phyloP scores from a whole-genome alignment of 2,888 invertebrate genomes.

The Euphydryas editha region DNA sequence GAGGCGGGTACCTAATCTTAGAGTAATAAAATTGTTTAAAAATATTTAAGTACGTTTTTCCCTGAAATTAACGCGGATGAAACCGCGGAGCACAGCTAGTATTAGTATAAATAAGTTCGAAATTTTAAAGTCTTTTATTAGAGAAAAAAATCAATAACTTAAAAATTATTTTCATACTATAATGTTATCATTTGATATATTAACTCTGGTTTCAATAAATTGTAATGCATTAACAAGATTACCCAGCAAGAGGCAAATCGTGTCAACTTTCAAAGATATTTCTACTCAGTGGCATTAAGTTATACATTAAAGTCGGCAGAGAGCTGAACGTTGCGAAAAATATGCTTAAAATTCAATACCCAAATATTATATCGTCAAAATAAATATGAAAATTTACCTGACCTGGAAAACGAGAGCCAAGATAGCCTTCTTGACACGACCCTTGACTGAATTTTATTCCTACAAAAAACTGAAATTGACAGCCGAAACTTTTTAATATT shows the following conservation, averaged over 20 bases:
- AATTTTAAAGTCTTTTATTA: too few relatives aligned
- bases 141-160: too few relatives aligned
- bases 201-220: too few relatives aligned
- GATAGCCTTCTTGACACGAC: slow-evolving; percentile 5
- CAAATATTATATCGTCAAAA: slow-evolving; percentile 5
- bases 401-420: slow-evolving; percentile 8
- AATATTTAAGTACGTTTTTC: too few relatives aligned
- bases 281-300: neutral
- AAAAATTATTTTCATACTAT: too few relatives aligned
- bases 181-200: too few relatives aligned
- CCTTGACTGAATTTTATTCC: neutral
- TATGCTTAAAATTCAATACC: neutral
- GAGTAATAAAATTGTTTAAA: too few relatives aligned
- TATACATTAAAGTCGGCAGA: neutral
- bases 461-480: slow-evolving; percentile 4
- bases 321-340: slow-evolving; percentile 1
- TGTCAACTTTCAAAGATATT: neutral
- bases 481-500: neutral
- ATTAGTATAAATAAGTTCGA: too few relatives aligned
- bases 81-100: too few relatives aligned
- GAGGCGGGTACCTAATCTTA: too few relatives aligned
- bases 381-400: slow-evolving; percentile 12
- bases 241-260: neutral
- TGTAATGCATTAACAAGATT: neutral
- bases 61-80: too few relatives aligned